These are phyloP conservation scores for Neoseiulus cucumeris DNA, from an alignment of 1,140 invertebrate genomes.

Conservation along the genomic window DNA sequence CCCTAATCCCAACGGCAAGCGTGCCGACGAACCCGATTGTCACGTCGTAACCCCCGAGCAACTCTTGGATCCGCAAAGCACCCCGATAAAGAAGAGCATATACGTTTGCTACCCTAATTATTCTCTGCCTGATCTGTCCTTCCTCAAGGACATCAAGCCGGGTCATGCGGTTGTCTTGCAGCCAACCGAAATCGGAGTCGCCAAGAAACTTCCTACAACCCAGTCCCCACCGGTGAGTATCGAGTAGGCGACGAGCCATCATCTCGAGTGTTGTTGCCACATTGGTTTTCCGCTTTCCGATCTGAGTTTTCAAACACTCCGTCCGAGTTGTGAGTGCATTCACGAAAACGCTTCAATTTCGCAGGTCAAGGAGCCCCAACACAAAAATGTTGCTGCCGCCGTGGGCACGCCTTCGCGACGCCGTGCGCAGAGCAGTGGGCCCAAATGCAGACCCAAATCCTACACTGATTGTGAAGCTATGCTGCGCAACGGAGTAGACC, in stretches of 20 bases:
- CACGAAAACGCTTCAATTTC: too few species aligned
- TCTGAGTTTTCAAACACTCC: too few species aligned
- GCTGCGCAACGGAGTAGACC: conserved; percentile 48
- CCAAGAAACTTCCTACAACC: not conserved
- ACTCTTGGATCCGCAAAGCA: conserved; percentile 13
- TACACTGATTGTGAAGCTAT: conserved; percentile 60
- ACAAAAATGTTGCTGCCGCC: not conserved
- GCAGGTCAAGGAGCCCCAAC: not conserved
- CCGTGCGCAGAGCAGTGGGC: conserved; percentile 12
- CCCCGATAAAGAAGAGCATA: conserved; percentile 34
- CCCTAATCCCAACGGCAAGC: conserved; percentile 13
- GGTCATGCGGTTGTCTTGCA: conserved; percentile 16
- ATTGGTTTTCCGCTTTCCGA: too few species aligned
- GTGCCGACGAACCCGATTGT: conserved; percentile 20
- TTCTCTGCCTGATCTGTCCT: conserved; percentile 63
- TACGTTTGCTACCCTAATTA: conserved; percentile 82
- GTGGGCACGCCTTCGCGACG: conserved; percentile 14
- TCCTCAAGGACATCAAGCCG: conserved; percentile 35
- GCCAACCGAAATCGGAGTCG: conserved; percentile 13
- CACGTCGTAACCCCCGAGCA: conserved; percentile 15
- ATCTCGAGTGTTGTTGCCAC: too few species aligned
- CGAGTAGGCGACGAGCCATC: too few species aligned
- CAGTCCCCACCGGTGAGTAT: not conserved
- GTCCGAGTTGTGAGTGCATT: too few species aligned
- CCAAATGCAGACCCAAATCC: conserved; percentile 44